These are phyloP conservation scores for Cariama cristata DNA, from an alignment of 2,113 vertebrate genomes.

Conservation along the genomic window DNA sequence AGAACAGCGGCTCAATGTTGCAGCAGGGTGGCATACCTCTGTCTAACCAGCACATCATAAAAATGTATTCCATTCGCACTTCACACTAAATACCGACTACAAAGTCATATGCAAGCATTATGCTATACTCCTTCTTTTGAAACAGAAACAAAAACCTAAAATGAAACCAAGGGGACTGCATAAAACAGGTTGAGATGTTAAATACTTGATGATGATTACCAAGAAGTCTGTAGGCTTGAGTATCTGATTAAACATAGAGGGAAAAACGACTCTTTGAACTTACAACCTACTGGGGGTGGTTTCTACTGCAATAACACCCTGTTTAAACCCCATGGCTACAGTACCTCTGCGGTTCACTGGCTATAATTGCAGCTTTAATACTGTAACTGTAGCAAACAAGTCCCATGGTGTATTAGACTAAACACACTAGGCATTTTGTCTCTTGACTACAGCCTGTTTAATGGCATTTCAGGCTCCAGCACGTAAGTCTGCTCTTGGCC, in stretches of 20 bases:
- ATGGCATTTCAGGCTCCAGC: slow-evolving; percentile 75
- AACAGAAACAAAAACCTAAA: background rate
- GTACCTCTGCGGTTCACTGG: slow-evolving; percentile 75
- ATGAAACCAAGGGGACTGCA: background rate
- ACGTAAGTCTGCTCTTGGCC: slow-evolving; percentile 76
- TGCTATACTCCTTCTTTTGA: background rate
- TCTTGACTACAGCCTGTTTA: slow-evolving; percentile 71
- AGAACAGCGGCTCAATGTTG: background rate
- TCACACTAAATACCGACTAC: background rate
- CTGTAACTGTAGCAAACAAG: slow-evolving; percentile 73
- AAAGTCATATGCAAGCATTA: background rate
- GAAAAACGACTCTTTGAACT: slow-evolving; percentile 75
- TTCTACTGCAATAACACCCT: slow-evolving; percentile 68
- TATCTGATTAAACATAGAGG: slow-evolving; percentile 40
- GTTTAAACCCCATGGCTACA: slow-evolving; percentile 65
- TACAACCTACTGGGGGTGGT: slow-evolving; percentile 69
- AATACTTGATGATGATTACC: slow-evolving; percentile 33
- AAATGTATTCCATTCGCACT: background rate
- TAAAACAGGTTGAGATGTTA: background rate
- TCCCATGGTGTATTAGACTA: slow-evolving; percentile 63
- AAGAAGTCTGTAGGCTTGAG: slow-evolving; percentile 15
- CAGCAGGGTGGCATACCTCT: background rate
- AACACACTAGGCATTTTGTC: slow-evolving; percentile 62
- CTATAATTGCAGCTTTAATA: slow-evolving; percentile 78
- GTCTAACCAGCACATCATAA: background rate